Evolutionary conservation across 2,113 vertebrate genomes (phyloP), one percentile per base, ranked within the genome.

Genomic region (Amphilophus citrinellus): DNA sequence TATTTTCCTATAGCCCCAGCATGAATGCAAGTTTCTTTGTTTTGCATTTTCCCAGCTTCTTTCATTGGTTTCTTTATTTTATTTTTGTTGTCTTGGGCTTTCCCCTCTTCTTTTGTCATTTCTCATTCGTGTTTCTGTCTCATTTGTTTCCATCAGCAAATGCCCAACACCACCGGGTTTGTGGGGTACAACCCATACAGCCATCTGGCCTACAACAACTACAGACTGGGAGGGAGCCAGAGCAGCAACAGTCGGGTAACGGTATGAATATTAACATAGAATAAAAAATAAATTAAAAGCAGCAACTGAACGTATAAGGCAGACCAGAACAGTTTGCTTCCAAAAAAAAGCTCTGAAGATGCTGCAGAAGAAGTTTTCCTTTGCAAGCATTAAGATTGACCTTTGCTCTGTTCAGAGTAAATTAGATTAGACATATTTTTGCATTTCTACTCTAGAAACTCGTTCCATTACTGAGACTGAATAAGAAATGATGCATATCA

Each of bases 131-230:
- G 97, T 98, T 98, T 98, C 65, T 98, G 96, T 98, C 97, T 98
- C 96, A 97, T 98, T 97, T 98, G 96, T 99, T 97, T 92, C 97
- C 97, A 97, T 98, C 97, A 99, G 98, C 98, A 99, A 99, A 96
- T 98, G 97, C 97, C 98, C 97, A 99, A 97, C 97, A 99, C 97
- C 95, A 93, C 98, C 92, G 98, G 98, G 97, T 99, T 99, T 98
- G 98, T 99, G 97, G 98, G 98, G 96, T 99, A 99, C 98, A 99
- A 99, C 98, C 98, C 98, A 95, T 99, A 99, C 98, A 99, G 98
- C 97, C 98, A 99, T 97, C 98, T 99, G 97, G 98, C 98, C 97
- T 99, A 99, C 98, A 99, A 99, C 98, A 99, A 99, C 98, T 99
- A 99, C 98, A 98, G 98, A 97, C 98, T 99, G 97, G 98, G 98